phyloP scores from a whole-genome alignment of 2,113 vertebrate genomes.

The Piprites chloris region DNA sequence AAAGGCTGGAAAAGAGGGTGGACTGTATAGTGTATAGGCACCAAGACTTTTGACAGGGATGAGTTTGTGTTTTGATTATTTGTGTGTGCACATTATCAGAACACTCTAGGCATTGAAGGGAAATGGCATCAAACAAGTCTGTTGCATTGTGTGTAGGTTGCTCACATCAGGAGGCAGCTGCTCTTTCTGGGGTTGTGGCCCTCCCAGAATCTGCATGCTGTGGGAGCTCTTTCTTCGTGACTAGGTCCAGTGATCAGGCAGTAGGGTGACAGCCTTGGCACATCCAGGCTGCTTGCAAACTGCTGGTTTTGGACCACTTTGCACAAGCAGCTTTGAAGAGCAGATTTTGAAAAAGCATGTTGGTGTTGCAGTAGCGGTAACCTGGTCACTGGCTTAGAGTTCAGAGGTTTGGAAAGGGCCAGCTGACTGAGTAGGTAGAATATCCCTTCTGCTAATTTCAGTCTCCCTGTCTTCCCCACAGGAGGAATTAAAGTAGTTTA shows the following conservation, averaged over 20 bases:
- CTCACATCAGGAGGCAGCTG: neutral
- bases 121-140: neutral
- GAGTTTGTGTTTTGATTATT: neutral
- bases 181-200: neutral
- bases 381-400: too few relatives aligned
- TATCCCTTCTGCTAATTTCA: neutral
- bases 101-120: neutral
- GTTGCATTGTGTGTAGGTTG: neutral
- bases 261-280: neutral
- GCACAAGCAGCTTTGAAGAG: neutral
- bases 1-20: neutral
- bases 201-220: neutral
- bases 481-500: neutral
- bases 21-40: neutral
- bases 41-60: neutral
- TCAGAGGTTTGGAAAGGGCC: neutral
- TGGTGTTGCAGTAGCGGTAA: neutral
- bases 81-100: rapidly evolving
- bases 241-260: neutral
- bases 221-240: neutral
- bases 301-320: neutral
- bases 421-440: neutral
- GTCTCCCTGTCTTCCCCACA: neutral
- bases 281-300: neutral
- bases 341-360: neutral